Percentiles rank a stretch among this genome's conserved stretches.
Conservation (phyloP, 2,797 vertebrate species). For the Eremophila alpestris region DNA sequence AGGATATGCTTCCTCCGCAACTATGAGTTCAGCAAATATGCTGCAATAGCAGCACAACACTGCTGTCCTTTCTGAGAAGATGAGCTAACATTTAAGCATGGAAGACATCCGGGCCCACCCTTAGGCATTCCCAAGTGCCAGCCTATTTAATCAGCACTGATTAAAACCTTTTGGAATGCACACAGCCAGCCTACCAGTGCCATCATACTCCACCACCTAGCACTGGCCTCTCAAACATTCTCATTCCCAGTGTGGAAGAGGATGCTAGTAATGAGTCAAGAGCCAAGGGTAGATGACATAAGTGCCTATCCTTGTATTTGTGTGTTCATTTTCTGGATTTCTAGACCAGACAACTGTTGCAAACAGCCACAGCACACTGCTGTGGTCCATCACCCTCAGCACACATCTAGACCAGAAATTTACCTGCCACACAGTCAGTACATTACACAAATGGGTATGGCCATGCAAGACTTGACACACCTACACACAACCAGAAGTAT, state of each 20-base stretch:
- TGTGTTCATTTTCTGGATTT: not conserved
- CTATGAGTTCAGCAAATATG: not conserved
- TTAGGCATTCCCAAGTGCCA: slow-evolving; percentile 8
- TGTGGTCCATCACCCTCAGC: not conserved
- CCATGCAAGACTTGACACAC: not conserved
- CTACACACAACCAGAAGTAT: not conserved
- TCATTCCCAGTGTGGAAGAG: not conserved
- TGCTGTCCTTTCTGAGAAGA: not conserved
- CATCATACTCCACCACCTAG: not conserved
- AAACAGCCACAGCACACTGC: not conserved
- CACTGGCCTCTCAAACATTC: not conserved
- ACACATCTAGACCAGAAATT: not conserved
- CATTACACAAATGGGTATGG: not conserved
- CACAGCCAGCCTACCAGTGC: not conserved
- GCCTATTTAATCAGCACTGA: not conserved
- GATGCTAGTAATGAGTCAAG: not conserved
- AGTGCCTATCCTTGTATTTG: not conserved
- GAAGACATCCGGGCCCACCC: not conserved
- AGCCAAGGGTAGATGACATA: not conserved
- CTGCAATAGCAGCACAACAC: not conserved
- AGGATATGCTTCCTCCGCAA: not conserved
- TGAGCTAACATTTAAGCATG: not conserved
- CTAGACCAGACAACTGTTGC: not conserved
- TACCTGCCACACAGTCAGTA: fast-evolving
- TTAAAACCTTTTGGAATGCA: not conserved